Evolutionary conservation across 1,140 invertebrate species (phyloP).

Genomic region (Drosophila bocqueti): DNA sequence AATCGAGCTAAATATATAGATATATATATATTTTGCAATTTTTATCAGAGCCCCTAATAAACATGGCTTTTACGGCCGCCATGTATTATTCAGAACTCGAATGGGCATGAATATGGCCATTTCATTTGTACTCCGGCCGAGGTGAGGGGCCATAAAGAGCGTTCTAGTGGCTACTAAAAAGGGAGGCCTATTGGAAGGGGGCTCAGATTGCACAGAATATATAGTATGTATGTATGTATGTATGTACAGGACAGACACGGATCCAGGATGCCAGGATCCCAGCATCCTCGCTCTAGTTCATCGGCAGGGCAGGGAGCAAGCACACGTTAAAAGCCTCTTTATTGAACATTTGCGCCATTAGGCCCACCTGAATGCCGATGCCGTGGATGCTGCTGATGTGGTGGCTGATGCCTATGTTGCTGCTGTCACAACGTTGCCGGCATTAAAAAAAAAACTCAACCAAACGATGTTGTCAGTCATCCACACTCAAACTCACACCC

Average conservation of each 20-base stretch:
- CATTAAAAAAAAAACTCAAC: constrained; percentile 53
- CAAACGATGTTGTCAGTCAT: constrained; percentile 76
- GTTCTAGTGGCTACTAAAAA: constrained; percentile 59
- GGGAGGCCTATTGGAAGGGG: constrained; percentile 24
- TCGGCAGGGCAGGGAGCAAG: neutral
- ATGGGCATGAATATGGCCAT: constrained; percentile 43
- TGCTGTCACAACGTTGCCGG: constrained; percentile 56
- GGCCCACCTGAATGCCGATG: constrained; percentile 28
- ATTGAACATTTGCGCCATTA: constrained; percentile 83
- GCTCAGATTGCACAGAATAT: constrained; percentile 54
- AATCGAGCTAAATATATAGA: constrained; percentile 44
- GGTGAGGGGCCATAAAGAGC: constrained; percentile 53
- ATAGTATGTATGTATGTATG: constrained; percentile 12
- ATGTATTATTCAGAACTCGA: constrained; percentile 46
- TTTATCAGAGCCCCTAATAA: constrained; percentile 37
- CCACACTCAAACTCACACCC: constrained; percentile 6
- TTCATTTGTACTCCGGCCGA: constrained; percentile 32
- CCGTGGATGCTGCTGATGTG: constrained; percentile 14
- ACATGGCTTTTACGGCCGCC: constrained; percentile 34
- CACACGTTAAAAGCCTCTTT: constrained; percentile 80
- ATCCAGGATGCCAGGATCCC: constrained; percentile 27
- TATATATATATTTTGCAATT: constrained; percentile 32
- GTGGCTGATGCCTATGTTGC: constrained; percentile 1
- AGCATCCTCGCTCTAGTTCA: constrained; percentile 41
- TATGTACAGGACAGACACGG: constrained; percentile 31